phyloP scores from a whole-genome alignment of 2,797 vertebrate genomes.

The Ataeniobius toweri region DNA sequence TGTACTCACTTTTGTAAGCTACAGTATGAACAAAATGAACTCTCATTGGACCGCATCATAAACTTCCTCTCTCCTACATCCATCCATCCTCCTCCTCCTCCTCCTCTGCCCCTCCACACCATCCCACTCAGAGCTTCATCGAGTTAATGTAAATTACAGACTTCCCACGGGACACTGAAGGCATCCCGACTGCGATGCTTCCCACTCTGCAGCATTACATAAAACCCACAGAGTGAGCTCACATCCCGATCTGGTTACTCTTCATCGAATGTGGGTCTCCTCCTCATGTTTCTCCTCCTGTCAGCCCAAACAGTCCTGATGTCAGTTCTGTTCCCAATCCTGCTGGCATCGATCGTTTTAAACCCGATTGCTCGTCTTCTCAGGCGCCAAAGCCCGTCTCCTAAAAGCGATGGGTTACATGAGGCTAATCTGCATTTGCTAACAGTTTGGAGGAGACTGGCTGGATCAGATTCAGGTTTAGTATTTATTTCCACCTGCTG shows the following conservation, averaged over 20 bases:
- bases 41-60: too few species aligned
- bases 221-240: conserved; percentile 41
- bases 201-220: conserved; percentile 35
- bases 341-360: conserved; percentile 16
- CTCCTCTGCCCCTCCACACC: not conserved
- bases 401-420: not conserved
- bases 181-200: conserved; percentile 35
- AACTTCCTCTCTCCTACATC: too few species aligned
- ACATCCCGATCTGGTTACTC: conserved; percentile 33
- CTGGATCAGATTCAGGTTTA: conserved; percentile 1
- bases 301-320: conserved; percentile 5
- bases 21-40: too few species aligned
- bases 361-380: conserved; percentile 28
- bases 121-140: conserved; percentile 22
- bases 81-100: not conserved
- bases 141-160: conserved; percentile 58
- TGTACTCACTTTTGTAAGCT: too few species aligned
- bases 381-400: conserved; percentile 21
- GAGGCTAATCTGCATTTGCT: not conserved
- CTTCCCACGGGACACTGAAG: conserved; percentile 43
- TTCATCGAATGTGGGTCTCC: conserved; percentile 17
- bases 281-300: conserved; percentile 35
- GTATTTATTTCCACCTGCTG: conserved; percentile 1
- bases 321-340: not conserved
- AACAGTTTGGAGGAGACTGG: conserved; percentile 1